Conservation (phyloP, 2,888 invertebrate species). For the Drosophila borborema region DNA sequence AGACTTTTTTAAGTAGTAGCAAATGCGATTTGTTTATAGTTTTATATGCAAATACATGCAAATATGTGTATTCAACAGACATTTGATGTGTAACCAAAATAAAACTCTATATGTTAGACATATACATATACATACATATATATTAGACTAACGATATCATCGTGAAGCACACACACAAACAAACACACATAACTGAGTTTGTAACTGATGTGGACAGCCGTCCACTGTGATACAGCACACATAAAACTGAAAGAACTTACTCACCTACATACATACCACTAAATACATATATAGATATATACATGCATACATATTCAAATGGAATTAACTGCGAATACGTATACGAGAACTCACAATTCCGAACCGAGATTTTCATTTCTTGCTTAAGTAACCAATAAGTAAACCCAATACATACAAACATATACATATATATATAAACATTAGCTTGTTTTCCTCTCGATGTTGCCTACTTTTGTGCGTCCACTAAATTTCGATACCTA, state of each 20-base stretch:
- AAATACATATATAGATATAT: slow-evolving; percentile 4
- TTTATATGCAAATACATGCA: slow-evolving; percentile 30
- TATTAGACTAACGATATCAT: neutral
- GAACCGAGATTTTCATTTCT: slow-evolving; percentile 1
- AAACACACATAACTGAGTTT: slow-evolving; percentile 24
- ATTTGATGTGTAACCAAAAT: slow-evolving; percentile 21
- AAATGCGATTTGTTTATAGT: slow-evolving; percentile 33
- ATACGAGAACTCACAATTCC: slow-evolving; percentile 13
- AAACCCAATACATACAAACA: slow-evolving; percentile 34
- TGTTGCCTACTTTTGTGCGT: slow-evolving; percentile 62
- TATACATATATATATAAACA: slow-evolving; percentile 20
- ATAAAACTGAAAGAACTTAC: neutral
- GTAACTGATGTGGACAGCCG: slow-evolving; percentile 63
- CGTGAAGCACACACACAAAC: slow-evolving; percentile 12
- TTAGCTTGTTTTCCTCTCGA: slow-evolving; percentile 42
- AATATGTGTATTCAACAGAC: slow-evolving; percentile 32
- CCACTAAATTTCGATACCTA: slow-evolving; percentile 1
- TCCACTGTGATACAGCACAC: slow-evolving; percentile 64
- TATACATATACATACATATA: neutral
- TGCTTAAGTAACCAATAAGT: slow-evolving; percentile 25
- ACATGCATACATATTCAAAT: slow-evolving; percentile 14
- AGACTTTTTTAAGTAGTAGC: slow-evolving; percentile 30
- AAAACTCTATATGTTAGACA: slow-evolving; percentile 14
- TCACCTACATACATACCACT: slow-evolving; percentile 15
- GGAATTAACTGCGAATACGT: slow-evolving; percentile 12